Evolutionary conservation across 2,888 invertebrate species (phyloP).

Genomic region (Agrypnus murinus): DNA sequence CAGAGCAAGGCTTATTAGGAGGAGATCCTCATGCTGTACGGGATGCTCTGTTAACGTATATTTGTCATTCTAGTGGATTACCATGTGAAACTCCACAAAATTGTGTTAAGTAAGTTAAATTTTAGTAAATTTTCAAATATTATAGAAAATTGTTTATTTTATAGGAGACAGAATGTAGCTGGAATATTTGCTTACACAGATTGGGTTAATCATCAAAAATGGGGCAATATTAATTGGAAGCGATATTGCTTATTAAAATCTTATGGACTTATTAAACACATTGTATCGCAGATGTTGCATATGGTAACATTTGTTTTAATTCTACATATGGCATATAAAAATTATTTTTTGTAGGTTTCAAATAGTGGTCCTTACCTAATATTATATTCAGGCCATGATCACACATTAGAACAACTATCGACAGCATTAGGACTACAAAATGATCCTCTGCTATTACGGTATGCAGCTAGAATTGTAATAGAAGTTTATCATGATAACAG

Average conservation of each 20-base stretch:
- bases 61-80: conserved; percentile 87
- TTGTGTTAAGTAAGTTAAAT: conserved; percentile 67
- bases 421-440: conserved; percentile 84
- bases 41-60: conserved; percentile 88
- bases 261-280: conserved; percentile 88
- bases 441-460: conserved; percentile 83
- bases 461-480: conserved; percentile 90
- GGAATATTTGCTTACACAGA: conserved; percentile 88
- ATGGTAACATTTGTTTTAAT: conserved; percentile 77
- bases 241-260: conserved; percentile 82
- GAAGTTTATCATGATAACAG: conserved; percentile 88
- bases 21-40: conserved; percentile 82
- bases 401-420: conserved; percentile 89
- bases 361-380: conserved; percentile 68
- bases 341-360: conserved; percentile 61
- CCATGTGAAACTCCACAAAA: conserved; percentile 79
- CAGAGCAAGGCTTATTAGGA: conserved; percentile 72
- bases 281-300: conserved; percentile 86
- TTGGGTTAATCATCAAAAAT: conserved; percentile 83
- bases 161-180: conserved; percentile 78
- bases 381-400: conserved; percentile 89
- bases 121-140: too few relatives aligned
- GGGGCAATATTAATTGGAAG: conserved; percentile 75
- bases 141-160: conserved; percentile 38
- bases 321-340: too few relatives aligned